Percentiles rank a stretch among this genome's conserved stretches.
Conservation (phyloP, 1,140 invertebrate species). For the Triops cancriformis region DNA sequence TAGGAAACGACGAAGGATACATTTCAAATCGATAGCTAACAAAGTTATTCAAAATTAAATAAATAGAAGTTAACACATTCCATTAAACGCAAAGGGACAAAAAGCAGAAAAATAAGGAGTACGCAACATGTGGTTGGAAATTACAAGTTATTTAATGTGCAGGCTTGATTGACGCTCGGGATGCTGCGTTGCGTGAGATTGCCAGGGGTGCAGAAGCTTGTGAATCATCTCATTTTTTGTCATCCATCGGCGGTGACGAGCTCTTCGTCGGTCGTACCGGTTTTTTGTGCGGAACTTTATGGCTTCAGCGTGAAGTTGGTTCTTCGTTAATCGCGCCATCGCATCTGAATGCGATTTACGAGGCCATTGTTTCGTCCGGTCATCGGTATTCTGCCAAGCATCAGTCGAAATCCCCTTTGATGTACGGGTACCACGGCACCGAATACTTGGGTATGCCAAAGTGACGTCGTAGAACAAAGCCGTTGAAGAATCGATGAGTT, state of each 20-base stretch:
- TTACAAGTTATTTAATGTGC: not conserved
- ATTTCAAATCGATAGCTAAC: conserved; percentile 26
- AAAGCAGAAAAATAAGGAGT: no score
- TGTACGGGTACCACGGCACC: conserved; percentile 77
- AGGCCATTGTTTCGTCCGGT: conserved; percentile 59
- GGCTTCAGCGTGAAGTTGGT: conserved; percentile 54
- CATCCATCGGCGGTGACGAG: conserved; percentile 64
- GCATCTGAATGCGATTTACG: conserved; percentile 48
- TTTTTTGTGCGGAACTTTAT: conserved; percentile 64
- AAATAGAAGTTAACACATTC: not conserved
- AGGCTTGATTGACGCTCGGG: not conserved
- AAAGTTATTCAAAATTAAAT: not conserved
- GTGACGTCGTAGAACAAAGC: no score
- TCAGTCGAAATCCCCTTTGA: conserved; percentile 56
- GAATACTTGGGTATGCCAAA: conserved; percentile 57
- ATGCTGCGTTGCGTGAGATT: conserved; percentile 33
- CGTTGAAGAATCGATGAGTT: no score
- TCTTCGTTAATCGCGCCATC: conserved; percentile 36
- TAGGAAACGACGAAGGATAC: not conserved
- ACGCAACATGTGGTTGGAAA: no score
- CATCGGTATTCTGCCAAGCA: conserved; percentile 51
- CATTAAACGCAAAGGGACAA: no score
- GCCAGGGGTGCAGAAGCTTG: conserved; percentile 35
- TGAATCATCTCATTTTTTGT: conserved; percentile 51
- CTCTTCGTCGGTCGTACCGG: conserved; percentile 72